phyloP scores from a whole-genome alignment of 1,140 invertebrate genomes.

The Ooceraea biroi region DNA sequence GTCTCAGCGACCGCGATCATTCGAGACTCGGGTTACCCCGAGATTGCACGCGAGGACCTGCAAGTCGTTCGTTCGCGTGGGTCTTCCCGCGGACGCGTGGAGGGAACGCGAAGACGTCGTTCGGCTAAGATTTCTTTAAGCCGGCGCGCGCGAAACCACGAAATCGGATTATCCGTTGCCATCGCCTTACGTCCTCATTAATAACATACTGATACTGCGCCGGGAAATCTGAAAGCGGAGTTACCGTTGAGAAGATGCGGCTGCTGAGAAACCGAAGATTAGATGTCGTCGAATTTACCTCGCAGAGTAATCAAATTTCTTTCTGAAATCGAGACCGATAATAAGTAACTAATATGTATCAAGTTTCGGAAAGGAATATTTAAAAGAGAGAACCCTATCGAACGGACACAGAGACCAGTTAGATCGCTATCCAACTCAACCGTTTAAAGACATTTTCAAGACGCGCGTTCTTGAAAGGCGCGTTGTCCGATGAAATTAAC shows the following conservation, averaged over 20 bases:
- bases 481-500: conserved; percentile 44
- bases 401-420: neutral
- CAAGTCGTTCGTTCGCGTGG: conserved; percentile 38
- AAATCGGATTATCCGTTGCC: conserved; percentile 46
- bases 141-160: conserved; percentile 16
- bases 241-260: neutral
- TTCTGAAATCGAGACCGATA: neutral
- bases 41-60: conserved; percentile 65
- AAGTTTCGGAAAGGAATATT: neutral
- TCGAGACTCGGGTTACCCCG: conserved; percentile 61
- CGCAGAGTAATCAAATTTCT: neutral
- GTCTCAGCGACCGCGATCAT: conserved; percentile 23
- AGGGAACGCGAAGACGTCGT: conserved; percentile 24
- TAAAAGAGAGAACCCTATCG: too few species aligned
- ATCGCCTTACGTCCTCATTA: conserved; percentile 14
- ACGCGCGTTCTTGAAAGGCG: neutral
- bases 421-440: neutral
- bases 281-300: neutral
- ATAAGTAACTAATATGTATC: neutral
- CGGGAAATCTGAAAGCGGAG: conserved; percentile 27
- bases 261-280: neutral
- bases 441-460: neutral
- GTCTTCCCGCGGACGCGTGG: conserved; percentile 57
- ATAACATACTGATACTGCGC: conserved; percentile 21
- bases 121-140: conserved; percentile 69